Evolutionary conservation across 2,888 invertebrate genomes (phyloP).

Genomic region (Pyrocoelia pectoralis): DNA sequence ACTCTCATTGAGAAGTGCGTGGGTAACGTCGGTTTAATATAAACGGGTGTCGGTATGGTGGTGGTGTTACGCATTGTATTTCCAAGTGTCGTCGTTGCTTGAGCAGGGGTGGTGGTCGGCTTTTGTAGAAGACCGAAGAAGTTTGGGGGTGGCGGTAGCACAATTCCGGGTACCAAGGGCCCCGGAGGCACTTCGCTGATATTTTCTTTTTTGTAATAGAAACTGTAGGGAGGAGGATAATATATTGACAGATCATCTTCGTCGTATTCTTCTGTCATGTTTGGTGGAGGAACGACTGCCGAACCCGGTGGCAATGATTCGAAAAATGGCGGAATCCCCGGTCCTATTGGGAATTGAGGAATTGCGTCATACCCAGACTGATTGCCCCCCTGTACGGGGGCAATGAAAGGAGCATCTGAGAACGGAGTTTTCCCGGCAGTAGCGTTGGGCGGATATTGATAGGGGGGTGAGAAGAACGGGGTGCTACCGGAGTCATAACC

Average conservation of each 20-base stretch:
- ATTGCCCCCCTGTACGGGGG: conserved; percentile 59
- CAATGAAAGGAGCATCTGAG: conserved; percentile 70
- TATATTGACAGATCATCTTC: conserved; percentile 92
- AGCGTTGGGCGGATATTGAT: conserved; percentile 72
- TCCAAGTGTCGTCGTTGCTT: conserved; percentile 7
- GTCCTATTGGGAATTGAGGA: conserved; percentile 58
- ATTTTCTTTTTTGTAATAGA: conserved; percentile 80
- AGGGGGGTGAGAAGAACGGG: conserved; percentile 64
- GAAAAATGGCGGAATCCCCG: conserved; percentile 60
- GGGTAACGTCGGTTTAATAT: conserved; percentile 17
- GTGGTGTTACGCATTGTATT: conserved; percentile 32
- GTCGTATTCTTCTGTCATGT: conserved; percentile 75
- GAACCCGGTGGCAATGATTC: conserved; percentile 70
- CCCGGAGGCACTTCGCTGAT: conserved; percentile 79
- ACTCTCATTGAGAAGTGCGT: not conserved
- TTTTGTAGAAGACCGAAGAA: conserved; percentile 80
- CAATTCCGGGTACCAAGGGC: conserved; percentile 87
- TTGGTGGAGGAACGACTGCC: conserved; percentile 62
- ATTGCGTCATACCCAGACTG: conserved; percentile 62
- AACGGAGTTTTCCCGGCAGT: conserved; percentile 71
- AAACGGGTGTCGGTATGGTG: conserved; percentile 39
- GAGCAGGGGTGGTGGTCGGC: conserved; percentile 47
- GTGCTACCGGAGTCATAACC: conserved; percentile 60
- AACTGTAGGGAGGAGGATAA: conserved; percentile 91
- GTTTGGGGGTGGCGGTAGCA: conserved; percentile 87